Base-by-base conservation (phyloP, 2,113 vertebrate species). In the Mesoclemmys tuberculata region DNA sequence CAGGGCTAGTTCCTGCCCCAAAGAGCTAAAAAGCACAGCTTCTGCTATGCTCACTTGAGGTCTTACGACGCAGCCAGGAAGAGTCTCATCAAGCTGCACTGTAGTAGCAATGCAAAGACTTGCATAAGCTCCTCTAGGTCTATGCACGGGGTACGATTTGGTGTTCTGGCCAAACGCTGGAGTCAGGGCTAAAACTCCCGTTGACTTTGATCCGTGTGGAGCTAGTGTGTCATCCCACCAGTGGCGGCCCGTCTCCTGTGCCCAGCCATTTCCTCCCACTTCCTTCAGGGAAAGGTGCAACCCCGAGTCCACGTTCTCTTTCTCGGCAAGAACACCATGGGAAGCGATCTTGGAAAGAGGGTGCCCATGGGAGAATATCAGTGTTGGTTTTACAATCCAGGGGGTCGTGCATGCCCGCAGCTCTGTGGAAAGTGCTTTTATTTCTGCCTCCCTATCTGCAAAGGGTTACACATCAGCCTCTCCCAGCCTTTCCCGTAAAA, bases 401-500 rank as follows among this genome's bases (percentile, higher is more conserved):
- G 35, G 24, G 41, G 74, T 46, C 19, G 10, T 75, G 38, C 21
- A 44, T 26, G 38, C 11, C 38, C 12, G 38, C 71, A 74, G 38
- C n/a, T 41, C 18, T 14, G 31, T 29, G 44, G 19, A 38, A 10
- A 38, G 46, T 21, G 5, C 48, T 58, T 75, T 83, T 35, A 49
- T 77, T 77, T 77, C 46, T 41, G 44, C 46, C 54, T 14, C 49
- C 19, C 52, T 68, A 6, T 71, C 77, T 52, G 31, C 86, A 29
- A 24, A 41, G 55, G 87, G 64, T 58, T 52, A 55, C 77, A 5
- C 22, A 5, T 29, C 58, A 49, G 38, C 68, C 46, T 90, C 54
- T 61, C 64, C 68, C 48, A 24, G 85, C 92, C 88, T 80, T 35
- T 35, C 24, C 48, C 85, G 83, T 84, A 79, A 58, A 95, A 91